Percentiles rank a stretch among this genome's conserved stretches.
These are phyloP conservation scores for Rana temporaria DNA, from an alignment of 2,113 vertebrate genomes.

Conservation along the genomic window DNA sequence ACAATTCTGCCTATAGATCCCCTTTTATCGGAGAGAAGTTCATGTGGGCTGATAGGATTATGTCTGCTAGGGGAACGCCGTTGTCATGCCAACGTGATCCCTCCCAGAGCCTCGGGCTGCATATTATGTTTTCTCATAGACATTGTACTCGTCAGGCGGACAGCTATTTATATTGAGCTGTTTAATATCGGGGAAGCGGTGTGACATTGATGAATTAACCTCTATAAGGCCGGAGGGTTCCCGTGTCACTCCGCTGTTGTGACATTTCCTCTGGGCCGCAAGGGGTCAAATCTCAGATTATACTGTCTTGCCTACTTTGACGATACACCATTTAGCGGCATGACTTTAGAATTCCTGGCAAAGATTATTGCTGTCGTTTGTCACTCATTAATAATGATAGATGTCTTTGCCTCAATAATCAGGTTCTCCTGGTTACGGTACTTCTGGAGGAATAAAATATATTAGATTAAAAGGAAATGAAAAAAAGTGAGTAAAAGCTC, in stretches of 20 bases:
- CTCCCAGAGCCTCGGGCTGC: background rate
- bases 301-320: background rate
- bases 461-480: background rate
- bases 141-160: background rate
- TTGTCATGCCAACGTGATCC: constrained; percentile 50
- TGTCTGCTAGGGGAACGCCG: constrained; percentile 19
- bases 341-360: background rate
- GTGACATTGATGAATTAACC: constrained; percentile 36
- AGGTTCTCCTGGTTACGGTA: too few relatives aligned
- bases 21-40: constrained; percentile 9
- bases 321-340: background rate
- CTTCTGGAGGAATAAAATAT: background rate
- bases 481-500: background rate
- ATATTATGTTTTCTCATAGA: constrained; percentile 35
- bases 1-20: background rate
- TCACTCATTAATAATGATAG: background rate
- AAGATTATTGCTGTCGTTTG: background rate
- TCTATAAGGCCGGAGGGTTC: constrained; percentile 1
- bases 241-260: background rate
- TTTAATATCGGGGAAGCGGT: constrained; percentile 27
- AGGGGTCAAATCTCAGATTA: background rate
- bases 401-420: background rate
- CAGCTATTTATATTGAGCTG: constrained; percentile 42
- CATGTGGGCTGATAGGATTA: background rate
- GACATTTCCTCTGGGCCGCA: constrained; percentile 19